phyloP scores from a whole-genome alignment of 2,797 vertebrate species.

The Hylomyscus alleni region DNA sequence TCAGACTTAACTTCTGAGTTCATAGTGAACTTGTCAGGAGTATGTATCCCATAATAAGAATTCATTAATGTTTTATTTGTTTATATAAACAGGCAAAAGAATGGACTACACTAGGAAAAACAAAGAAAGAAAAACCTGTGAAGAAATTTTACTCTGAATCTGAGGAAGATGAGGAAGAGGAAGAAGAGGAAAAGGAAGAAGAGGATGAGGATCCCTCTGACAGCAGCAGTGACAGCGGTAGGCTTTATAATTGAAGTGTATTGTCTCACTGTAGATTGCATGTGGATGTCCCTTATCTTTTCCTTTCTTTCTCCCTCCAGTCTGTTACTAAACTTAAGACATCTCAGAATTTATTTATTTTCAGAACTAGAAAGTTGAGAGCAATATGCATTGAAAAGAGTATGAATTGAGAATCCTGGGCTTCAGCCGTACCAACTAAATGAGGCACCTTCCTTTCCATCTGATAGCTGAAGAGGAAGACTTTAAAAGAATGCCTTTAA shows the following conservation, averaged over 20 bases:
- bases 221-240: constrained; percentile 90
- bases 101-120: constrained; percentile 90
- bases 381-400: neutral
- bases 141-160: constrained; percentile 97
- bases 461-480: constrained; percentile 3
- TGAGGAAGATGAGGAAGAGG: constrained; percentile 91
- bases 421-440: neutral
- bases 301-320: neutral
- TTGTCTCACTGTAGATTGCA: neutral
- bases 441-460: neutral
- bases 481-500: neutral
- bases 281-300: neutral
- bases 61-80: constrained; percentile 55
- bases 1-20: constrained; percentile 41
- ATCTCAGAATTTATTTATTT: neutral
- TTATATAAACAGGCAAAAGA: constrained; percentile 90
- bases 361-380: neutral
- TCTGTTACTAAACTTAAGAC: neutral
- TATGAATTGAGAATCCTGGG: neutral
- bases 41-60: constrained; percentile 25
- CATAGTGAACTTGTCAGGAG: constrained; percentile 20
- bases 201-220: constrained; percentile 91
- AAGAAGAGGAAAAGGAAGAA: constrained; percentile 91
- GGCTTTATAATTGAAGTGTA: constrained; percentile 58
- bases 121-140: constrained; percentile 90